phyloP scores from a whole-genome alignment of 2,888 invertebrate species.

The Drosophila melanosoma region DNA sequence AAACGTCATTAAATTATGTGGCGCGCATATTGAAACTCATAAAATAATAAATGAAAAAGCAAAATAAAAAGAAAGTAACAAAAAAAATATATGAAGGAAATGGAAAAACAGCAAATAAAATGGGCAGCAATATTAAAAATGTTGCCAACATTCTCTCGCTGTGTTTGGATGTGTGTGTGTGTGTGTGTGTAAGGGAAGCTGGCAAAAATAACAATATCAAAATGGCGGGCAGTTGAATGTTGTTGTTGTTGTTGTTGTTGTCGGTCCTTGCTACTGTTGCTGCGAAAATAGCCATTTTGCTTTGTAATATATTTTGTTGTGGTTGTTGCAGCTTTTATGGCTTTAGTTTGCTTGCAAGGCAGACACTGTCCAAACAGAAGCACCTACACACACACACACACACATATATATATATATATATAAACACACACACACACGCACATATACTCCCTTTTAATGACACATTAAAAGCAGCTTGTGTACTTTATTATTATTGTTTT shows the following conservation, averaged over 20 bases:
- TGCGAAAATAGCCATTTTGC: conserved; percentile 67
- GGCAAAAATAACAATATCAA: conserved; percentile 72
- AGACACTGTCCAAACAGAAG: conserved; percentile 59
- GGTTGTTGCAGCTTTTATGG: conserved; percentile 66
- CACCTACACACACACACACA: conserved; percentile 43
- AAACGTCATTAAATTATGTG: conserved; percentile 65
- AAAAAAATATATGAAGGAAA: conserved; percentile 17
- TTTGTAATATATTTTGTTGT: conserved; percentile 55
- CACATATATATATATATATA: background rate
- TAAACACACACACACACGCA: background rate
- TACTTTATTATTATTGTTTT: conserved; percentile 45
- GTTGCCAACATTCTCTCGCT: conserved; percentile 29
- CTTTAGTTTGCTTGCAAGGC: conserved; percentile 74
- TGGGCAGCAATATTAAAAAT: conserved; percentile 69
- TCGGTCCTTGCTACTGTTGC: conserved; percentile 5
- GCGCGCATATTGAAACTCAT: conserved; percentile 58
- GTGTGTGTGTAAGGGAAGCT: conserved; percentile 44
- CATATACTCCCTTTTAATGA: conserved; percentile 65
- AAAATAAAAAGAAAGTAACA: background rate
- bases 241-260: conserved; percentile 11
- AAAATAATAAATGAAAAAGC: conserved; percentile 47
- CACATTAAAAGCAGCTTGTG: conserved; percentile 78
- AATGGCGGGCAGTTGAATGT: conserved; percentile 60
- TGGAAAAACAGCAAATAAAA: conserved; percentile 42
- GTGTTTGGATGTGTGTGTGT: conserved; percentile 7